These are phyloP conservation scores for Ennomos fuscantarius DNA, from an alignment of 2,888 invertebrate species.

Conservation along the genomic window DNA sequence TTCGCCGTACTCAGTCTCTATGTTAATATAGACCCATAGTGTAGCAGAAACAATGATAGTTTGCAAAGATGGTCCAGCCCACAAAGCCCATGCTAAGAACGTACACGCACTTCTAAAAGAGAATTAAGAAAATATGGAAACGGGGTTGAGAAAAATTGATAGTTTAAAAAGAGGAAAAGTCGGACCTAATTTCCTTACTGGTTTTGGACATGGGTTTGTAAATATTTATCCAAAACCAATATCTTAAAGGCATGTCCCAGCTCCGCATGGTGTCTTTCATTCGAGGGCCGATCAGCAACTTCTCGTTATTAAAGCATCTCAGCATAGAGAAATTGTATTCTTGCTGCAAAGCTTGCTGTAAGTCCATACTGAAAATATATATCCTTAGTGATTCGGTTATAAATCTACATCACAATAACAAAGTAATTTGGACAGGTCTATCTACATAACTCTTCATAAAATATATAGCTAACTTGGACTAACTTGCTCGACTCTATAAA, in stretches of 20 bases:
- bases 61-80: conserved; percentile 93
- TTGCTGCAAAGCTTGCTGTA: conserved; percentile 63
- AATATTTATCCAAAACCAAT: conserved; percentile 93
- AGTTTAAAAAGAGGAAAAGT: too few species aligned
- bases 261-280: conserved; percentile 91
- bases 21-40: conserved; percentile 90
- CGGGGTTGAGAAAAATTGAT: background rate
- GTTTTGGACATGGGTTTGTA: conserved; percentile 83
- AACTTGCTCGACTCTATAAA: too few species aligned
- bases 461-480: too few species aligned
- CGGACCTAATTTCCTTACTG: conserved; percentile 65
- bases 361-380: conserved; percentile 26
- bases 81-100: conserved; percentile 91
- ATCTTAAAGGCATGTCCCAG: conserved; percentile 95
- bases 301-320: conserved; percentile 89
- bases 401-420: too few species aligned
- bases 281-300: conserved; percentile 89
- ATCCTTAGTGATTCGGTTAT: conserved; percentile 36
- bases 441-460: too few species aligned
- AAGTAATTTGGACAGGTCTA: too few species aligned
- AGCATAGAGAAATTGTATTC: conserved; percentile 89
- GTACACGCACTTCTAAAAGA: conserved; percentile 85
- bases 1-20: conserved; percentile 89
- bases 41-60: conserved; percentile 92
- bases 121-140: background rate